phyloP scores from a whole-genome alignment of 2,888 invertebrate species.

The Operophtera brumata region DNA sequence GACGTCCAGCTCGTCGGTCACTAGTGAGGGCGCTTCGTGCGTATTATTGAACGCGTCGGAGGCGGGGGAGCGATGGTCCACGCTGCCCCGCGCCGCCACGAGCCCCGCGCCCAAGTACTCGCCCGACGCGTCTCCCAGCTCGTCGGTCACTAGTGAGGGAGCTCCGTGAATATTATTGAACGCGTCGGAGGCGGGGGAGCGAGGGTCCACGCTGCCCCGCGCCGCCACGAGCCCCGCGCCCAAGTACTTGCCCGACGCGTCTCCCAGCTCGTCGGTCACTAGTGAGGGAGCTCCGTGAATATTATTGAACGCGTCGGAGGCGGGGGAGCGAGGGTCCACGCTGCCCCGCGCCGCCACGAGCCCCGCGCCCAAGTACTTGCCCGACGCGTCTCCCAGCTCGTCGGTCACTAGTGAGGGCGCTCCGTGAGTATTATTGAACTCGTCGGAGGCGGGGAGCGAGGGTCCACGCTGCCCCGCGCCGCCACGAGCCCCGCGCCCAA shows the following conservation, averaged over 20 bases:
- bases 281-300: conserved; percentile 88
- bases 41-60: too few species aligned
- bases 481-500: conserved; percentile 79
- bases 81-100: too few species aligned
- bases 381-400: too few species aligned
- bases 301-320: too few species aligned
- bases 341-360: too few species aligned
- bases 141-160: conserved; percentile 92
- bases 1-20: too few species aligned
- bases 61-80: too few species aligned
- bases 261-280: conserved; percentile 93
- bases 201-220: conserved; percentile 67
- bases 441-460: conserved; percentile 75
- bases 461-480: conserved; percentile 67
- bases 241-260: conserved; percentile 90
- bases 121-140: conserved; percentile 92
- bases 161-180: conserved; percentile 79
- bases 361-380: too few species aligned
- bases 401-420: too few species aligned
- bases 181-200: conserved; percentile 76
- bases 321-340: too few species aligned
- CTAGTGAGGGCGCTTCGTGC: too few species aligned
- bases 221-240: conserved; percentile 70
- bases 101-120: conserved; percentile 84
- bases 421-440: too few species aligned